Base-by-base conservation (phyloP, 1,140 invertebrate genomes). In the Musca vetustissima region DNA sequence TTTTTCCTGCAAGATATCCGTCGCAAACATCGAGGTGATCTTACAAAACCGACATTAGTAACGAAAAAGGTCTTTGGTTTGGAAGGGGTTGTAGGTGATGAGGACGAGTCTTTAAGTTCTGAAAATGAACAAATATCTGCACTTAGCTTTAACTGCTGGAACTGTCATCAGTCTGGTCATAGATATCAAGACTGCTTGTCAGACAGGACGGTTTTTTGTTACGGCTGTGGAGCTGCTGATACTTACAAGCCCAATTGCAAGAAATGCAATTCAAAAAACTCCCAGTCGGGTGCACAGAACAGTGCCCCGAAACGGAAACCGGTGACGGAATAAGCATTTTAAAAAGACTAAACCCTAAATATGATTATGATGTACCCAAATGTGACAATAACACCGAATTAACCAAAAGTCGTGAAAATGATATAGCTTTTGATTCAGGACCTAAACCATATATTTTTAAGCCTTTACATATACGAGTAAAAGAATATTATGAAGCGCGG, bases 151-250 rank as follows among this genome's bases (percentile, higher is more conserved):
- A 2, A 4, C 14, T 49, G 48, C 17, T 49, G 48, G 48, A 49
- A 49, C 13, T 49, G 48, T 13, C 48, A 25, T 0, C 66, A 72
- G n/a, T 49, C 64, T 4, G 71, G 69, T 7, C 69, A 70, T 43
- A 21, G 65, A 4, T 67, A 70, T 28, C 59, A 70, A 1, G 53
- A 72, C 17, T 72, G 71, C 7, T 11, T 25, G 1, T 4, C 48
- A 2, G 48, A 49, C 17, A 14, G 48, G 48, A 49, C 48, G 14
- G 48, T 49, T 6, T 49, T 49, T 14, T 49, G 48, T 49, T 49
- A 49, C 17, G 48, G 48, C 14, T 49, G 48, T 49, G 48, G 13
- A 49, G 2, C 11, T 4, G 21, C 22, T 49, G 66, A 49, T 13
- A 50, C 49, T 3, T 59, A 47, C 7, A 9, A 49, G 17, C 48